These are phyloP conservation scores for Ailuropoda melanoleuca DNA, from an alignment of 2,113 vertebrate species.

Conservation along the genomic window DNA sequence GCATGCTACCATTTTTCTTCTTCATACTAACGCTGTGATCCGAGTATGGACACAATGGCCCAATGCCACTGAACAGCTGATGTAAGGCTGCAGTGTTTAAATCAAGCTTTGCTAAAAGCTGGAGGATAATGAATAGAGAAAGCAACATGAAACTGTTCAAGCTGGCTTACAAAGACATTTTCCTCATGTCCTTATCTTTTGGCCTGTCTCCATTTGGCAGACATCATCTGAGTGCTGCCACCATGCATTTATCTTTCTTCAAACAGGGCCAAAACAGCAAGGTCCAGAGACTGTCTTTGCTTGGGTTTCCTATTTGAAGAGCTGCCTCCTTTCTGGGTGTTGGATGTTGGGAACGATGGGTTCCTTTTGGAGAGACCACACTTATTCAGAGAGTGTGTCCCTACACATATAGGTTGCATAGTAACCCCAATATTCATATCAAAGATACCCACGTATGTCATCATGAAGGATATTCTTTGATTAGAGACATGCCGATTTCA, in stretches of 20 bases:
- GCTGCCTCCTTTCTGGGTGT: neutral
- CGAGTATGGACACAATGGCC: neutral
- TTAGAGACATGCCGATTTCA: neutral
- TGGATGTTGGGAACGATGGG: neutral
- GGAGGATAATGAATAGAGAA: slow-evolving; percentile 43
- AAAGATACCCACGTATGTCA: neutral
- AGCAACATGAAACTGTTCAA: slow-evolving; percentile 58
- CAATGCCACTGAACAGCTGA: slow-evolving; percentile 29
- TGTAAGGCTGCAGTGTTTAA: slow-evolving; percentile 36
- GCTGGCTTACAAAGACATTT: slow-evolving; percentile 44
- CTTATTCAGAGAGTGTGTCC: neutral
- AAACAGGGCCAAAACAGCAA: neutral
- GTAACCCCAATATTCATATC: neutral
- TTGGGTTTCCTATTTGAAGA: slow-evolving; percentile 18
- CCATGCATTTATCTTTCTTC: slow-evolving; percentile 30
- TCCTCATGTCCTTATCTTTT: slow-evolving; percentile 59
- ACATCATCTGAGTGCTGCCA: neutral
- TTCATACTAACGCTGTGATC: neutral
- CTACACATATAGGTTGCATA: neutral
- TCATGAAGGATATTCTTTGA: neutral
- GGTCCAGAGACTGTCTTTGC: neutral
- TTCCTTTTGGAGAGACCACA: neutral
- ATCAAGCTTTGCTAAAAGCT: slow-evolving; percentile 57
- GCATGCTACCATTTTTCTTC: neutral
- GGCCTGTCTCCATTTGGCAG: slow-evolving; percentile 42